A percentile compares a stretch with the other conserved stretches of the same genome.
Conservation (phyloP, 2,888 invertebrate genomes). For the Laothoe populi region DNA sequence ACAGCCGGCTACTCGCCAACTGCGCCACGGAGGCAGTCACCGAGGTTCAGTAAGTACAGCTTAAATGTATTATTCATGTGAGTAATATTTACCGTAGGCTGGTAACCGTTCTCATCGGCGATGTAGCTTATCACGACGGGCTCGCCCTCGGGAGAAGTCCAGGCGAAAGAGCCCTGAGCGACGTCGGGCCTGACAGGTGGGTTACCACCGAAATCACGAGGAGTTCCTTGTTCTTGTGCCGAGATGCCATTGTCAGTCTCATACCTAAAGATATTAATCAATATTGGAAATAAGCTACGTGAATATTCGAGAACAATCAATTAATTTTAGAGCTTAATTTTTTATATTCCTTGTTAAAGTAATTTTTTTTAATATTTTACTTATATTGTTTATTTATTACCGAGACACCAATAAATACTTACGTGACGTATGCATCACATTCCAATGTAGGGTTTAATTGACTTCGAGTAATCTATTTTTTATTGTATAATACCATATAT, state of each 20-base stretch:
- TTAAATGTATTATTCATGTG: neutral
- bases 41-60: neutral
- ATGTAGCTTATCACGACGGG: constrained; percentile 84
- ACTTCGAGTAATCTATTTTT: neutral
- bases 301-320: neutral
- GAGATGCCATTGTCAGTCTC: constrained; percentile 87
- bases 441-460: constrained; percentile 5
- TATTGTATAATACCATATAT: constrained; percentile 1
- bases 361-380: no score
- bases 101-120: constrained; percentile 89
- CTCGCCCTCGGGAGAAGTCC: constrained; percentile 86
- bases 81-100: constrained; percentile 76
- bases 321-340: neutral
- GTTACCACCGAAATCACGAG: constrained; percentile 75
- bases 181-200: constrained; percentile 62
- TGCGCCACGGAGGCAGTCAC: no score
- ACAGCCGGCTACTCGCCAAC: no score
- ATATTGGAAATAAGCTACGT: neutral
- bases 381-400: neutral
- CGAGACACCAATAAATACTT: neutral
- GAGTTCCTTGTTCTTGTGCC: constrained; percentile 83
- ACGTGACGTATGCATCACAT: neutral
- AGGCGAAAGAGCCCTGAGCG: constrained; percentile 82
- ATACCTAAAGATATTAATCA: constrained; percentile 64
- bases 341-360: constrained; percentile 1